Base-by-base conservation (phyloP, 2,888 invertebrate genomes). In the Sisyra terminalis region DNA sequence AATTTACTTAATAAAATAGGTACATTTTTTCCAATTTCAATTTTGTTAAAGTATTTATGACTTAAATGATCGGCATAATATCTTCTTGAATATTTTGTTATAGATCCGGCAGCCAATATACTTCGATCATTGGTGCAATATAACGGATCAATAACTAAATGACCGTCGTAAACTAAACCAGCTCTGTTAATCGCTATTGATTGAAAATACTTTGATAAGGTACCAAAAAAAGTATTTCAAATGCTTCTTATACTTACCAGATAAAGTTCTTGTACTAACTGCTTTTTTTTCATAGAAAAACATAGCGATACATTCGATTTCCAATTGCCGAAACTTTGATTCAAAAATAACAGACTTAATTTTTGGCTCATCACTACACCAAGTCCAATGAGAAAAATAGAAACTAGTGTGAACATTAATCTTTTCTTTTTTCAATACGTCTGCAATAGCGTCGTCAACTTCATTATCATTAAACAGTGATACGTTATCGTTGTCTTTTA, bases 81-180 rank as follows among this genome's bases (percentile, higher is more conserved):
- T n/a, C 65, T 64, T 8, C 71, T 61, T 1, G 75, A 71, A 54
- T 79, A 80, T 46, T 71, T 69, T 3, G 74, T 73, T 43, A 74
- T 60, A 0, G 75, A 64, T 1, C 82, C 82, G 2, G 76, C 80
- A 1, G 72, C 79, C 52, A 64, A 76, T 43, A 83, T 73, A 44
- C 57, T 55, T 0, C 69, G 68, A 53, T 81, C 80, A 54, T 75
- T 78, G 0, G 81, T 82, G 37, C 67, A 63, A 49, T 71, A 78
- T 39, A 66, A 57, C 0, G 66, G 61, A 42, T 73, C 69, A 35
- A 82, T 75, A 2, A 80, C 71, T 39, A 82, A 50, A 1, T 70
- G 69, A 1, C 75, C 76, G 47, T 78, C 73, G 55, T 75, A 75
- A 1, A 73, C 72, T 17, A 76, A 54, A 3, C 61, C 61, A 2